A percentile compares a stretch with the other conserved stretches of the same genome.
Conservation (phyloP, 2,888 invertebrate genomes). For the Amitus sp. region DNA sequence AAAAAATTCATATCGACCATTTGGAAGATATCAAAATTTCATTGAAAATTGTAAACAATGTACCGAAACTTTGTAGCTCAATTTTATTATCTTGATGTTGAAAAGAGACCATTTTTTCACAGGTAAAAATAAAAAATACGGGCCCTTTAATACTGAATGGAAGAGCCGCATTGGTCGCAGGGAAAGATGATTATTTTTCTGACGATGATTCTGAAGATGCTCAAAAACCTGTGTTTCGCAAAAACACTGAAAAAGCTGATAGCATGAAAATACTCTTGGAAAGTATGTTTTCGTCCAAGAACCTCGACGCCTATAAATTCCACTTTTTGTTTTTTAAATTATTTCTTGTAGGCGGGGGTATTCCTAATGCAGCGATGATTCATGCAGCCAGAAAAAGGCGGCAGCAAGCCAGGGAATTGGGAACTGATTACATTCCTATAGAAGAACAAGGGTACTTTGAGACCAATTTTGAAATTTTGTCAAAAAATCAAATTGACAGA, state of each 20-base stretch:
- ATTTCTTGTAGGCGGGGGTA: slow-evolving; percentile 74
- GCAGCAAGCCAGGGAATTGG: slow-evolving; percentile 91
- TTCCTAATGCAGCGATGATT: slow-evolving; percentile 98
- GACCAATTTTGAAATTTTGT: neutral
- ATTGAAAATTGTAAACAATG: no score
- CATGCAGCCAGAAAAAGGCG: slow-evolving; percentile 95
- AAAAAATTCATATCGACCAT: neutral
- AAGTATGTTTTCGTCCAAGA: slow-evolving; percentile 66
- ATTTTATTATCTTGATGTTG: no score
- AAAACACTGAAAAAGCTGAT: slow-evolving; percentile 66
- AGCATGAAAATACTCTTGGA: slow-evolving; percentile 83
- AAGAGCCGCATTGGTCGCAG: slow-evolving; percentile 84
- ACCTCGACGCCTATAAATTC: neutral
- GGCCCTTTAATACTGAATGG: slow-evolving; percentile 79
- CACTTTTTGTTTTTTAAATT: slow-evolving; percentile 13
- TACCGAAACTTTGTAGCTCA: no score
- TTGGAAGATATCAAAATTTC: no score
- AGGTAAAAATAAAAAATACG: slow-evolving; percentile 71
- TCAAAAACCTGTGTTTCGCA: slow-evolving; percentile 68
- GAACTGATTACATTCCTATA: slow-evolving; percentile 69
- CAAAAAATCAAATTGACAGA: neutral
- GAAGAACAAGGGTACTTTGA: slow-evolving; percentile 42
- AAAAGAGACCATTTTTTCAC: slow-evolving; percentile 43
- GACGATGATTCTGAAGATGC: slow-evolving; percentile 72
- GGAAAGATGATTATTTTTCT: slow-evolving; percentile 74